Conservation (phyloP, 1,140 invertebrate species). For the Penaeus chinensis region DNA sequence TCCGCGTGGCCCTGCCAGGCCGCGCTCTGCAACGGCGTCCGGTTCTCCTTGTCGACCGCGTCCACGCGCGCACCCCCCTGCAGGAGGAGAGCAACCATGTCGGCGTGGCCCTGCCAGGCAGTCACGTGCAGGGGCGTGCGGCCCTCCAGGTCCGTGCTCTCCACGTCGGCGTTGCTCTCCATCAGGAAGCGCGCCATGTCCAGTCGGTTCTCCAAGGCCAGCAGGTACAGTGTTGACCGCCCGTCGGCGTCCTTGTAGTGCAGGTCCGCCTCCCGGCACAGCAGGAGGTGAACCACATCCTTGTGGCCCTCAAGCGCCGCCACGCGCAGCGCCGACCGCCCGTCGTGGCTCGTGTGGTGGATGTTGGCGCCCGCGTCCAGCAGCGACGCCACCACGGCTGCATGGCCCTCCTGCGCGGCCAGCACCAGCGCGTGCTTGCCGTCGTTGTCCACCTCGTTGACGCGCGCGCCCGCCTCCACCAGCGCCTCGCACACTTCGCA, state of each 20-base stretch:
- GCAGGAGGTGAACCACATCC: slow-evolving; percentile 80
- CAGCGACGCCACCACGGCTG: slow-evolving; percentile 77
- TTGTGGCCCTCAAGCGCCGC: slow-evolving; percentile 89
- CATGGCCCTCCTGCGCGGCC: slow-evolving; percentile 89
- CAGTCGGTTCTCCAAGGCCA: slow-evolving; percentile 89
- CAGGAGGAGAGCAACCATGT: slow-evolving; percentile 89
- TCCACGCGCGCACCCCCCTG: slow-evolving; percentile 85
- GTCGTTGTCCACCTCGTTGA: slow-evolving; percentile 93
- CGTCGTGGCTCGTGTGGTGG: slow-evolving; percentile 91
- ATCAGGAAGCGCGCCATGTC: slow-evolving; percentile 86
- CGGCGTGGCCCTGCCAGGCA: slow-evolving; percentile 91
- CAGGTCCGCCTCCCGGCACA: slow-evolving; percentile 84
- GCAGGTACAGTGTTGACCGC: slow-evolving; percentile 89
- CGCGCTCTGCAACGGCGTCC: slow-evolving; percentile 93
- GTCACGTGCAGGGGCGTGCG: slow-evolving; percentile 92
- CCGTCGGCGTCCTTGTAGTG: slow-evolving; percentile 93
- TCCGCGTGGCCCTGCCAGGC: slow-evolving; percentile 92
- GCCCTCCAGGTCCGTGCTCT: slow-evolving; percentile 89
- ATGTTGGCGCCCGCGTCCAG: slow-evolving; percentile 82
- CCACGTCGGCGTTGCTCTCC: slow-evolving; percentile 83
- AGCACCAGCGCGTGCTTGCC: slow-evolving; percentile 91
- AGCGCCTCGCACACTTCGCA: slow-evolving; percentile 87
- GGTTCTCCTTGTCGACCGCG: slow-evolving; percentile 87
- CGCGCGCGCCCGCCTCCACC: slow-evolving; percentile 89
- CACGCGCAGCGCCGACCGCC: slow-evolving; percentile 91